These are phyloP conservation scores for Phoenicopterus ruber DNA, from an alignment of 2,113 vertebrate species.

Conservation along the genomic window DNA sequence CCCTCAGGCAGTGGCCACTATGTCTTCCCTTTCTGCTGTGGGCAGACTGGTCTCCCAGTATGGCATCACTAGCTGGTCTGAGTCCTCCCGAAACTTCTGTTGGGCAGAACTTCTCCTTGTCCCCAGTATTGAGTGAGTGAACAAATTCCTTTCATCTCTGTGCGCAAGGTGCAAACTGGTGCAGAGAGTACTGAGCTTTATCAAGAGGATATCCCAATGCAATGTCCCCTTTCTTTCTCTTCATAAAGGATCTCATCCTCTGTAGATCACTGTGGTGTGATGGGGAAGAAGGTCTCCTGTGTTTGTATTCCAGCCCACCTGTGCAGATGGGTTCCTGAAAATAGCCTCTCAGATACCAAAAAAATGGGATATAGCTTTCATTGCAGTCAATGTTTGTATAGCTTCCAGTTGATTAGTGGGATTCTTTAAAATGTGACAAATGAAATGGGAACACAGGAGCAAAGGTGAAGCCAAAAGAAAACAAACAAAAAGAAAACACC, in stretches of 20 bases:
- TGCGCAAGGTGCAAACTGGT: background rate
- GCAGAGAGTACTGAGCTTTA: background rate
- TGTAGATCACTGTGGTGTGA: background rate
- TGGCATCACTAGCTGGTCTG: background rate
- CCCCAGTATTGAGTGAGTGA: background rate
- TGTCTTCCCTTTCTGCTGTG: background rate
- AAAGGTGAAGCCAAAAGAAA: background rate
- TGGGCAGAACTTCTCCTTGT: background rate
- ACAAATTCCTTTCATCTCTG: background rate
- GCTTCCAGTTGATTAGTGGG: background rate
- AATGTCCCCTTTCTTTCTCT: background rate
- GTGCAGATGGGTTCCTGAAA: background rate
- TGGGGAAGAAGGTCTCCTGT: background rate
- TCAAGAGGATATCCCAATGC: background rate
- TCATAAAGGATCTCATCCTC: background rate
- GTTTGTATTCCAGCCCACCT: background rate
- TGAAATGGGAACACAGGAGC: background rate
- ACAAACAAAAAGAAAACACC: background rate
- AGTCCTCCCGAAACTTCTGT: background rate
- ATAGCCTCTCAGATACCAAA: background rate
- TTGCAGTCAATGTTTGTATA: background rate
- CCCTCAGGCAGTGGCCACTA: rapidly evolving
- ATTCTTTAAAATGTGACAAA: background rate
- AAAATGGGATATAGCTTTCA: background rate
- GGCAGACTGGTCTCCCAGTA: background rate